Evolutionary conservation across 2,888 invertebrate genomes (phyloP).

Genomic region (Opisthograptis luteolata): DNA sequence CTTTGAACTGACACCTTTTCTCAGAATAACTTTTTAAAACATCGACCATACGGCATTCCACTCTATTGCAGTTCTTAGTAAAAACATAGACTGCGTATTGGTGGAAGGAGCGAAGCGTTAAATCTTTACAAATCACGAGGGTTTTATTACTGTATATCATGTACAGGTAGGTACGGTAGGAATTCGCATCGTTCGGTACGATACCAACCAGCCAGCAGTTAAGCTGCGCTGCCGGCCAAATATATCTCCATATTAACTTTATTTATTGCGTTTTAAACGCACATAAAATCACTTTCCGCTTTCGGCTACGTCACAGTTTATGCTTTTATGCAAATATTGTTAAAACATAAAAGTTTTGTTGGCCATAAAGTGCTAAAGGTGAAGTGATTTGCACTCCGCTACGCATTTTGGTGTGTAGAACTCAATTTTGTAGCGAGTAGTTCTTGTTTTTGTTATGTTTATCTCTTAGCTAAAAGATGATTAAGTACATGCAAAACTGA

Average conservation of each 20-base stretch:
- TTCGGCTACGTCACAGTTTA: conserved; percentile 14
- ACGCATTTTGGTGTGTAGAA: no score
- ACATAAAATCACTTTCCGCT: conserved; percentile 23
- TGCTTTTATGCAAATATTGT: conserved; percentile 19
- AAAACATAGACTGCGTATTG: no score
- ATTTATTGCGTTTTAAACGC: conserved; percentile 23
- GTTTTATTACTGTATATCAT: neutral
- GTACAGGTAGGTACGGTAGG: neutral
- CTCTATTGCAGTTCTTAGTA: no score
- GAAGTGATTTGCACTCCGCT: no score
- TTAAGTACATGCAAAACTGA: no score
- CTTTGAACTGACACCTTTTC: no score
- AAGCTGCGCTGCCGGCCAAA: conserved; percentile 7
- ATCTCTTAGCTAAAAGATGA: no score
- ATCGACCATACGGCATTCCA: no score
- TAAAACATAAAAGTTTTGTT: conserved; percentile 13
- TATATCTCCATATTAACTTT: conserved; percentile 20
- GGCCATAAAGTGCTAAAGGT: conserved; percentile 6
- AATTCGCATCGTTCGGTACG: neutral
- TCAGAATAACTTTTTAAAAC: no score
- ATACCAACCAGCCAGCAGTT: conserved; percentile 7
- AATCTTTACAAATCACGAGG: neutral
- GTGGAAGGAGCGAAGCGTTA: no score
- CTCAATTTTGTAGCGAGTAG: no score
- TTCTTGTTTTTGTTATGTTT: no score